Conservation (phyloP, 2,888 invertebrate species). For the Caenorhabditis imperialis region DNA sequence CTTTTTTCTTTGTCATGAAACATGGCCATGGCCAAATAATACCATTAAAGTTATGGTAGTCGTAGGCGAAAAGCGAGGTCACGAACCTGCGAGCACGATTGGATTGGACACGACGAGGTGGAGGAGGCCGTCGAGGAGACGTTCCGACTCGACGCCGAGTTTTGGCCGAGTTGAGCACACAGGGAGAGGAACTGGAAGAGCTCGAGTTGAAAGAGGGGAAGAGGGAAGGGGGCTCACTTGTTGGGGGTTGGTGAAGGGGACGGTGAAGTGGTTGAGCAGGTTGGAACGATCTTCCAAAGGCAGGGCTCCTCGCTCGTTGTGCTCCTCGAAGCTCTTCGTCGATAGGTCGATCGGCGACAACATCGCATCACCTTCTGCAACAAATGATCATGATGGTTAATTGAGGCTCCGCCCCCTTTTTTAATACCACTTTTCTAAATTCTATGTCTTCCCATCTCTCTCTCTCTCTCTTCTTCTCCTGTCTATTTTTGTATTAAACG, state of each 20-base stretch:
- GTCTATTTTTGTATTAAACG: not conserved
- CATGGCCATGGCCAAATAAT: conserved; percentile 34
- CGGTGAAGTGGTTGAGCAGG: conserved; percentile 29
- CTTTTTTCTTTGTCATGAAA: conserved; percentile 24
- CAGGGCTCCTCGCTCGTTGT: conserved; percentile 22
- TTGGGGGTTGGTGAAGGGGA: conserved; percentile 46
- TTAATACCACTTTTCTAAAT: conserved; percentile 1
- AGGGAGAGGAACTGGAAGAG: conserved; percentile 52
- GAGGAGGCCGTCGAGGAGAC: conserved; percentile 48
- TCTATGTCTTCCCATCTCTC: conserved; percentile 4
- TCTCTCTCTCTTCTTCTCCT: conserved; percentile 4
- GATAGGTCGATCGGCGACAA: conserved; percentile 62
- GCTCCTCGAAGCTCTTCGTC: conserved; percentile 46
- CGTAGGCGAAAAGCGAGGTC: conserved; percentile 1
- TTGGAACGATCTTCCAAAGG: conserved; percentile 50
- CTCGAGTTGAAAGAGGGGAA: conserved; percentile 39
- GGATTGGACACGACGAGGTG: conserved; percentile 53
- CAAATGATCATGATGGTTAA: conserved; percentile 1
- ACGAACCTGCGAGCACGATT: conserved; percentile 55
- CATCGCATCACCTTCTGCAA: conserved; percentile 55
- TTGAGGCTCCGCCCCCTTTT: conserved; percentile 25
- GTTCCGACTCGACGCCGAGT: conserved; percentile 35
- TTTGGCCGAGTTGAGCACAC: conserved; percentile 60
- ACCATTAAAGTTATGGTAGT: conserved; percentile 51
- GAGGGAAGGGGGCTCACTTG: conserved; percentile 47